Percentiles rank a stretch among this genome's conserved stretches.
Evolutionary conservation across 1,140 invertebrate genomes (phyloP).

Genomic region (Sarcophaga bullata): DNA sequence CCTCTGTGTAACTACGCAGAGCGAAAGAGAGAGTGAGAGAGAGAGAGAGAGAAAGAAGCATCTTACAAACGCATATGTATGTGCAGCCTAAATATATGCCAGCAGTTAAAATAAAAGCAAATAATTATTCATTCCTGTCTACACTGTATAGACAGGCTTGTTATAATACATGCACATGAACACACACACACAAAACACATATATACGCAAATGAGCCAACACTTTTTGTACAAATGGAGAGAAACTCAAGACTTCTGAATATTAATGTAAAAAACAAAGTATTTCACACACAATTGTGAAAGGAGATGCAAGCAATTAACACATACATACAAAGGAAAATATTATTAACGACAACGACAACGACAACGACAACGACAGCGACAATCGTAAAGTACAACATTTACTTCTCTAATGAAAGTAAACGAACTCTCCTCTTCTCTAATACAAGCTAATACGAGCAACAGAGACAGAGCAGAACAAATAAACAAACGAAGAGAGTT

Average conservation of each 20-base stretch:
- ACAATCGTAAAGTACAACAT: no score
- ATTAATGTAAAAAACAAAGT: neutral
- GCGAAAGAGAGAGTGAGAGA: no score
- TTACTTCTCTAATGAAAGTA: no score
- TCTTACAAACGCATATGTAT: neutral
- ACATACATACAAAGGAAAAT: neutral
- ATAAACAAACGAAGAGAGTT: neutral
- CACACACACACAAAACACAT: neutral
- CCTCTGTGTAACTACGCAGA: no score
- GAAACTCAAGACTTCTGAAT: neutral
- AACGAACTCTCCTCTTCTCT: no score
- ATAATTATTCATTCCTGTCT: neutral
- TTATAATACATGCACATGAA: neutral
- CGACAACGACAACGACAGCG: neutral
- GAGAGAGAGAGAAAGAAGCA: neutral
- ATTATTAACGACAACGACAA: neutral
- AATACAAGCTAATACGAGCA: no score
- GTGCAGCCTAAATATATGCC: no score
- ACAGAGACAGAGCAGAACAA: neutral
- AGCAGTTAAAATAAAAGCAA: no score
- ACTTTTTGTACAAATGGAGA: neutral
- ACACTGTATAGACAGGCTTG: neutral
- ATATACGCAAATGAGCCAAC: neutral
- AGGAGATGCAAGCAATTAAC: constrained; percentile 16
- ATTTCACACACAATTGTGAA: constrained; percentile 1